Conservation (phyloP, 2,113 vertebrate species). For the Crotalus horridus region DNA sequence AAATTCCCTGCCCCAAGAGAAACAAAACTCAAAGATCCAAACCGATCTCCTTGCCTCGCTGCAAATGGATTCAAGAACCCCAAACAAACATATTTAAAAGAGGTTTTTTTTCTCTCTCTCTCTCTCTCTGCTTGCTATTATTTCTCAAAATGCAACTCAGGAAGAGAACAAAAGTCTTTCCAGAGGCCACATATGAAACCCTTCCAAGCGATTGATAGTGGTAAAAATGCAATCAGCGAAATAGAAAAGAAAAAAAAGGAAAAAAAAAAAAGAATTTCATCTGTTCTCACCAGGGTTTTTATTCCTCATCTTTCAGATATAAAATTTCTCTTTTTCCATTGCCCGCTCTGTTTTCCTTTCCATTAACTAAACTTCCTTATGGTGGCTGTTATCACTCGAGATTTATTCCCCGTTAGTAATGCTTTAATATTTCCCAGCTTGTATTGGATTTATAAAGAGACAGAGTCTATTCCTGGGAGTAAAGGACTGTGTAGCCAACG, state of each 20-base stretch:
- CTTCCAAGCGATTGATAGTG: background rate
- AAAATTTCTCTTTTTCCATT: background rate
- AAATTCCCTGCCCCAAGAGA: background rate
- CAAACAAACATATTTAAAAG: background rate
- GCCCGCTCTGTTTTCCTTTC: constrained; percentile 61
- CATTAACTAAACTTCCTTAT: constrained; percentile 52
- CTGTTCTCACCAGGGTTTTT: background rate
- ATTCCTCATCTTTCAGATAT: constrained; percentile 35
- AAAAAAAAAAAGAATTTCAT: background rate
- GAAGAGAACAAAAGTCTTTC: background rate
- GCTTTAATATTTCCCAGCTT: constrained; percentile 58
- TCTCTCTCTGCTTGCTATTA: background rate
- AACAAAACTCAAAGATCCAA: background rate
- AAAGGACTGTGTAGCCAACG: constrained; percentile 56
- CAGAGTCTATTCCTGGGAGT: constrained; percentile 61
- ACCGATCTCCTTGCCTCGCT: background rate
- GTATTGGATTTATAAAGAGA: constrained; percentile 60
- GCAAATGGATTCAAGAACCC: background rate
- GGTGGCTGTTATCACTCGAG: constrained; percentile 64
- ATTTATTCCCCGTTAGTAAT: constrained; percentile 68
- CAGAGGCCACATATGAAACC: background rate
- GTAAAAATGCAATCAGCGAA: background rate
- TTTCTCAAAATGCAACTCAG: background rate
- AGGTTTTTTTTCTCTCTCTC: background rate
- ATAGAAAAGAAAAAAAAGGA: background rate